Base-by-base conservation (phyloP, 2,888 invertebrate genomes). In the Nowickia ferox region DNA sequence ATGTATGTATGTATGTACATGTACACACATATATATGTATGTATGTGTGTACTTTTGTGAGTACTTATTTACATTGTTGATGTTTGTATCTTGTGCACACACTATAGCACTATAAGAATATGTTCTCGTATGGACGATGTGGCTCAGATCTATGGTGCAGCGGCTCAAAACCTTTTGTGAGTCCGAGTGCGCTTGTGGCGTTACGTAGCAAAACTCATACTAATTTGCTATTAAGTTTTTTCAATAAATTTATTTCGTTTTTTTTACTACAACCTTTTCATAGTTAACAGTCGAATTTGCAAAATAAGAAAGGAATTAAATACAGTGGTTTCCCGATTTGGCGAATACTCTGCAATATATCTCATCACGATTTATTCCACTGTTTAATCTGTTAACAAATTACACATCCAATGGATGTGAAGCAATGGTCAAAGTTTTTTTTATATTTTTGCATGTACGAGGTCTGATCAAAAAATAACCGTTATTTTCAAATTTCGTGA, bases 61-160 rank as follows among this genome's bases (percentile, higher is more conserved):
- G 6, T 30, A 30, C 6, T 30, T 30, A 30, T 30, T 30, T 30
- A 40, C 63, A 38, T 61, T 40, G 55, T 71, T 46, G 22, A 46
- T 71, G 57, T 46, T 57, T 42, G 44, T 38, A 42, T 10, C 8
- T 59, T 59, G 10, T 38, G 57, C n/a, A 38, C 46, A 2, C 9
- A 55, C 15, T 15, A 46, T n/a, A n/a, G n/a, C n/a, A n/a, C 13
- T 46, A 11, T 22, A 63, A n/a, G 9, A 19, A 11, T 55, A 11
- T 55, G 42, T 42, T 17, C 40, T 42, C 61, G 17, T 5, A 59
- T 17, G 15, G 57, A 30, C 42, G 44, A 38, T 72, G 13, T 38
- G 69, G 51, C 63, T 71, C 69, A 68, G 55, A 75, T 68, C 42
- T 19, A n/a, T 53, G 46, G 13, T 61, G 68, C 55, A 44, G 44